Conservation (phyloP, 23 tunicate genomes). For the Ascidia mentula region DNA sequence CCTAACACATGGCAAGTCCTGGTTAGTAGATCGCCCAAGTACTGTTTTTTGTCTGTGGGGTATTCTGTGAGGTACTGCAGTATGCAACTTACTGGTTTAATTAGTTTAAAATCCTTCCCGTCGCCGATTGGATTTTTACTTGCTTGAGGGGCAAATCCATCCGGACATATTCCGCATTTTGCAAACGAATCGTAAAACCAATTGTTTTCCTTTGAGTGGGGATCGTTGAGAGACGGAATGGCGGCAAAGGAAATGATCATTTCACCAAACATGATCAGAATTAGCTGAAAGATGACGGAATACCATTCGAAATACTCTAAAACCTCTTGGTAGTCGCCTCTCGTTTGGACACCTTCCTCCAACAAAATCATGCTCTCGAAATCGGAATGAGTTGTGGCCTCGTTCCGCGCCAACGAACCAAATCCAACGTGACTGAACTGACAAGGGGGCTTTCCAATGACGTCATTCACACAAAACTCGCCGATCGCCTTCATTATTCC, state of each 20-base stretch:
- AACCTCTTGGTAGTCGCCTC: neutral
- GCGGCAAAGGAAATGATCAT: slow-evolving; percentile 11
- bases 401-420: slow-evolving; percentile 24
- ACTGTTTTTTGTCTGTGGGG: neutral
- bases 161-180: neutral
- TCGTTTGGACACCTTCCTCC: neutral
- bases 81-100: neutral
- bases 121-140: slow-evolving; percentile 13
- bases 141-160: neutral
- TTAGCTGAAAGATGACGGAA: slow-evolving; percentile 21
- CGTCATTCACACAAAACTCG: neutral
- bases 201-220: neutral
- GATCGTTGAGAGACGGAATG: neutral
- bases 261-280: slow-evolving; percentile 21
- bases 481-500: neutral
- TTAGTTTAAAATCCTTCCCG: neutral
- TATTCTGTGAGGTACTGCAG: neutral
- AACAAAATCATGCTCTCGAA: slow-evolving; percentile 18
- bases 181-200: slow-evolving; percentile 8
- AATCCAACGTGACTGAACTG: slow-evolving; percentile 22
- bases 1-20: neutral
- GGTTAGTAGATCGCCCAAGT: neutral
- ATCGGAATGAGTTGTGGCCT: slow-evolving; percentile 19
- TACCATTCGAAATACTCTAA: slow-evolving; percentile 39
- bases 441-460: slow-evolving; percentile 39